Percentiles rank a stretch among this genome's conserved stretches.
Evolutionary conservation across 2,888 invertebrate genomes (phyloP).

Genomic region (Epistrophe eligans): DNA sequence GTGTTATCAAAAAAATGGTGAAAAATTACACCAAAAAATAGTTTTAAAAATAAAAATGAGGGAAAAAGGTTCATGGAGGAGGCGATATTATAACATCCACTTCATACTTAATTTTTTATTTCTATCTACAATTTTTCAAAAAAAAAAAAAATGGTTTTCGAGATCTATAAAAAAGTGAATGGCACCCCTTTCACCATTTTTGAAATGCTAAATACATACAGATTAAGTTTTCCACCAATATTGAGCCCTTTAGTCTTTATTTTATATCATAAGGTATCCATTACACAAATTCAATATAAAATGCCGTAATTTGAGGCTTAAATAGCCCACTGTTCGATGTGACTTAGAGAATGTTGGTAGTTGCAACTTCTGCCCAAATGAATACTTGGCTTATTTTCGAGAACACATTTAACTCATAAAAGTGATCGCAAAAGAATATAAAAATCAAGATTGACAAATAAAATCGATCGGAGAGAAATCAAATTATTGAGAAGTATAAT

Average conservation of each 20-base stretch:
- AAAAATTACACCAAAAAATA: neutral
- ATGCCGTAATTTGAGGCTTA: neutral
- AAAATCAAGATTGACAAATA: conserved; percentile 65
- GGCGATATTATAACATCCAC: no score
- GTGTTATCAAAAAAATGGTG: neutral
- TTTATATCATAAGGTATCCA: no score
- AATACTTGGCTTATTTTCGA: conserved; percentile 50
- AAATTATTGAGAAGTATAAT: conserved; percentile 36
- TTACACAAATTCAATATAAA: no score
- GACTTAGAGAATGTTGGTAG: conserved; percentile 15
- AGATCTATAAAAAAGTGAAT: no score
- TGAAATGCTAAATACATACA: no score
- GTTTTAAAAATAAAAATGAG: neutral
- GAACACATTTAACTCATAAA: conserved; percentile 47
- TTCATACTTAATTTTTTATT: no score
- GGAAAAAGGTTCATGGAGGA: no score
- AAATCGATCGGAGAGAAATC: conserved; percentile 67
- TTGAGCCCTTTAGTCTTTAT: no score
- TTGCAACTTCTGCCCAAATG: conserved; percentile 9
- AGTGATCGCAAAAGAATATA: conserved; percentile 53
- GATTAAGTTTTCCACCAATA: no score
- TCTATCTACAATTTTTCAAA: no score
- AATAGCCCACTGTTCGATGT: neutral
- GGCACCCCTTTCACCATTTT: no score
- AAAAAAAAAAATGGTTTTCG: no score